phyloP scores from a whole-genome alignment of 2,888 invertebrate genomes.

The Tethea ocularis region DNA sequence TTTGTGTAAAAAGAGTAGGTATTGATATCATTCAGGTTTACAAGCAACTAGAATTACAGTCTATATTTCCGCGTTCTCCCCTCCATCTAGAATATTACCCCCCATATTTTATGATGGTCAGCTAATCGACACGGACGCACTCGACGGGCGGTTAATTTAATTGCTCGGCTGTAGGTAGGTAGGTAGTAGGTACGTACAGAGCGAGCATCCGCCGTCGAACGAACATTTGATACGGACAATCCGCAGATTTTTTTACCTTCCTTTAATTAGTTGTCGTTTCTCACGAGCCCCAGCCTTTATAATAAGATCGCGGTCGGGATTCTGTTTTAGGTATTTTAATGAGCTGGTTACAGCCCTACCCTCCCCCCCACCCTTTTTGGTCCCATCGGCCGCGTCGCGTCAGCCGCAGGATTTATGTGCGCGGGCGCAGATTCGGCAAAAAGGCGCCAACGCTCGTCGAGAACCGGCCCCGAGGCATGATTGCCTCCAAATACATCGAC shows the following conservation, averaged over 20 bases:
- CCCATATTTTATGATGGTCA: no score
- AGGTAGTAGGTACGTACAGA: not conserved
- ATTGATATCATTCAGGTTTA: no score
- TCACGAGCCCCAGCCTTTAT: constrained; percentile 55
- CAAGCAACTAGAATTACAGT: no score
- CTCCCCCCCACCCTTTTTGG: constrained; percentile 14
- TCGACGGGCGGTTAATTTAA: not conserved
- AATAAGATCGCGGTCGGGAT: constrained; percentile 49
- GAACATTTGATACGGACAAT: constrained; percentile 4
- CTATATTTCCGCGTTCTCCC: no score
- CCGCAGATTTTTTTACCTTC: constrained; percentile 31
- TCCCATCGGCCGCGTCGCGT: constrained; percentile 14
- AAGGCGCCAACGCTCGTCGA: constrained; percentile 40
- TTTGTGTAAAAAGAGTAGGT: no score
- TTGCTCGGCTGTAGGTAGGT: not conserved
- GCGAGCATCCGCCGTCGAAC: not conserved
- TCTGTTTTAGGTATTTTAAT: constrained; percentile 73
- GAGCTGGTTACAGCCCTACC: constrained; percentile 43
- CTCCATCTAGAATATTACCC: no score
- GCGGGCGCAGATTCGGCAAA: constrained; percentile 40
- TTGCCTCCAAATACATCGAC: constrained; percentile 6
- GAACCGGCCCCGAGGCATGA: constrained; percentile 19
- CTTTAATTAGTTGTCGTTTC: constrained; percentile 66
- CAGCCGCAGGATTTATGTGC: constrained; percentile 43
- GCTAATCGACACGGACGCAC: not conserved